Evolutionary conservation across 2,113 vertebrate species (phyloP).

Genomic region (Panurus biarmicus): DNA sequence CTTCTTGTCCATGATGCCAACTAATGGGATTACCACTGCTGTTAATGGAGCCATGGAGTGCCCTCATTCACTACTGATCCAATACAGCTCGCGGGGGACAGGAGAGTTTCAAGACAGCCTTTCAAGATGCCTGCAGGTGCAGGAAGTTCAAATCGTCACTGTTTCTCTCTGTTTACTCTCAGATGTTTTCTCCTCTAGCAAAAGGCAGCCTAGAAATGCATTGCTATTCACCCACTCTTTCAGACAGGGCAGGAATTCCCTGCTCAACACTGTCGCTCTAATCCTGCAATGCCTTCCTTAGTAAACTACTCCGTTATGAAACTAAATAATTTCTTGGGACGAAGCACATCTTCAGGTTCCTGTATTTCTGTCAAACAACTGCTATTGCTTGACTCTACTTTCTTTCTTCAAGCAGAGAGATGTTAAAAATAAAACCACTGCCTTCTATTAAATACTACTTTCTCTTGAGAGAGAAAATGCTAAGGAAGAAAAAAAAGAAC

Average conservation of each 20-base stretch:
- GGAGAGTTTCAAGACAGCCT: background rate
- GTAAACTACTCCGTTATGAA: background rate
- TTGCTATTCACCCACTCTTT: background rate
- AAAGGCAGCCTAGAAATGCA: background rate
- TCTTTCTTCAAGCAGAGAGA: slow-evolving; percentile 12
- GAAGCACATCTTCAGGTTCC: background rate
- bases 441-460: background rate
- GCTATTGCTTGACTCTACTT: background rate
- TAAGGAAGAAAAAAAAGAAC: background rate
- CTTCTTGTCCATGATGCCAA: background rate
- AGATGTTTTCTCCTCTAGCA: background rate
- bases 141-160: background rate
- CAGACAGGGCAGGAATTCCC: background rate
- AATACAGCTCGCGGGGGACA: background rate
- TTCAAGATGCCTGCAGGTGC: slow-evolving; percentile 1
- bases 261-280: background rate
- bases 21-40: background rate
- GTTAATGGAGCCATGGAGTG: background rate
- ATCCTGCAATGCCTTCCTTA: background rate
- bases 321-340: background rate
- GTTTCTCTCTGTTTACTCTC: background rate
- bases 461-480: background rate
- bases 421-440: slow-evolving; percentile 24
- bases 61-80: background rate
- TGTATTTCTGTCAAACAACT: background rate